phyloP scores from a whole-genome alignment of 2,113 vertebrate genomes.

The Chaetura pelagica region DNA sequence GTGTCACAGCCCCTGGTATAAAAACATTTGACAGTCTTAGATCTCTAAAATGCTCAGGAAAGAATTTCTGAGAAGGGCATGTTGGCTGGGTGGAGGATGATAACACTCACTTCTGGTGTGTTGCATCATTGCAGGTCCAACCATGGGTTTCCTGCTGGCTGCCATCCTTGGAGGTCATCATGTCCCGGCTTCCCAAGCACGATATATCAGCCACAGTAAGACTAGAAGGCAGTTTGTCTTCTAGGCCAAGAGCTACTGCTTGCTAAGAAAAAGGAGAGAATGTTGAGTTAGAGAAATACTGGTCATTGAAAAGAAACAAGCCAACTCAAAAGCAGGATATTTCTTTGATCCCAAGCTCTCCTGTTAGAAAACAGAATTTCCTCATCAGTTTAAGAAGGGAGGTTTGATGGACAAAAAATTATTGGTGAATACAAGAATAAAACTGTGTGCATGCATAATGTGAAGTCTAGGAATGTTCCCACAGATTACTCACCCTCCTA shows the following conservation, averaged over 20 bases:
- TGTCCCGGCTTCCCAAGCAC: neutral
- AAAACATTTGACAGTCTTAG: neutral
- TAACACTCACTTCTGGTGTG: neutral
- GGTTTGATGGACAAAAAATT: neutral
- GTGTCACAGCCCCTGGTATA: too few species aligned
- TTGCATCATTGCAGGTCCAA: neutral
- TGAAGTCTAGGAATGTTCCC: neutral
- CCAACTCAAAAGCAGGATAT: neutral
- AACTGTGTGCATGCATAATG: neutral
- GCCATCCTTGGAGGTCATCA: neutral
- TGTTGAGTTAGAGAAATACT: neutral
- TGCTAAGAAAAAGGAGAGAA: neutral
- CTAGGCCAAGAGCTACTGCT: neutral
- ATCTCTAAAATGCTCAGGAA: neutral
- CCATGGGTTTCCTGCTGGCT: neutral
- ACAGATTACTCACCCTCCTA: neutral
- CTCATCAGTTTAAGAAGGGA: neutral
- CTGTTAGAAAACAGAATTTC: neutral
- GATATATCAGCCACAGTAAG: accelerated
- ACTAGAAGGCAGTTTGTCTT: neutral
- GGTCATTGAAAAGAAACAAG: neutral
- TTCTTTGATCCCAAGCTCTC: neutral
- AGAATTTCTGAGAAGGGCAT: neutral
- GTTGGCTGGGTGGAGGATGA: neutral
- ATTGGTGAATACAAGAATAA: neutral